Percentiles rank a stretch among this genome's conserved stretches.
Evolutionary conservation across 2,888 invertebrate species (phyloP).

Genomic region (Cosmorhoe ocellata): DNA sequence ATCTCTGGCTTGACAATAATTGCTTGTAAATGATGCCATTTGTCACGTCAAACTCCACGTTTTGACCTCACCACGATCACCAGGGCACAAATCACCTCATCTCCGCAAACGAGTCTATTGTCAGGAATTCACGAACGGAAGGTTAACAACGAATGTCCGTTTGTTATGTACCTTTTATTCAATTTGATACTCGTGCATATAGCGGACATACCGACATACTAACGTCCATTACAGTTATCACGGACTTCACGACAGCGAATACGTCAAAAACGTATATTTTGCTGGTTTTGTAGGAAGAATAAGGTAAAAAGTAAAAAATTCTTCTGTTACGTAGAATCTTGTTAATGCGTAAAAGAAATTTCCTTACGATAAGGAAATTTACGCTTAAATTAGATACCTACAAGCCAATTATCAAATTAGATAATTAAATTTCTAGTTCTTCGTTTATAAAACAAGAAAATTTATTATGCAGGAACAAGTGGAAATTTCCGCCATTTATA

Average conservation of each 20-base stretch:
- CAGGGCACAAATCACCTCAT: slow-evolving; percentile 44
- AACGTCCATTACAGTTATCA: neutral
- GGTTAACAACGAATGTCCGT: slow-evolving; percentile 55
- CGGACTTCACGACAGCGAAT: no score
- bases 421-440: no score
- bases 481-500: no score
- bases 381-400: no score
- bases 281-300: no score
- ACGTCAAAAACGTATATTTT: slow-evolving; percentile 23
- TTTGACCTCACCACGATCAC: slow-evolving; percentile 7
- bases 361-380: no score
- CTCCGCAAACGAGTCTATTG: slow-evolving; percentile 55
- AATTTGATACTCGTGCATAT: slow-evolving; percentile 55
- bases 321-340: no score
- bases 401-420: no score
- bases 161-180: slow-evolving; percentile 50
- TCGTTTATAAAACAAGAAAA: no score
- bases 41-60: neutral
- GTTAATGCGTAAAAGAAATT: no score
- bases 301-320: no score
- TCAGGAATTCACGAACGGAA: slow-evolving; percentile 54
- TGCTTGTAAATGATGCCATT: slow-evolving; percentile 11
- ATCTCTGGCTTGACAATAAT: slow-evolving; percentile 10
- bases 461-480: no score
- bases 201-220: slow-evolving; percentile 39